A percentile compares a stretch with the other conserved stretches of the same genome.
Evolutionary conservation across 1,140 invertebrate species (phyloP).

Genomic region (Panulirus ornatus): DNA sequence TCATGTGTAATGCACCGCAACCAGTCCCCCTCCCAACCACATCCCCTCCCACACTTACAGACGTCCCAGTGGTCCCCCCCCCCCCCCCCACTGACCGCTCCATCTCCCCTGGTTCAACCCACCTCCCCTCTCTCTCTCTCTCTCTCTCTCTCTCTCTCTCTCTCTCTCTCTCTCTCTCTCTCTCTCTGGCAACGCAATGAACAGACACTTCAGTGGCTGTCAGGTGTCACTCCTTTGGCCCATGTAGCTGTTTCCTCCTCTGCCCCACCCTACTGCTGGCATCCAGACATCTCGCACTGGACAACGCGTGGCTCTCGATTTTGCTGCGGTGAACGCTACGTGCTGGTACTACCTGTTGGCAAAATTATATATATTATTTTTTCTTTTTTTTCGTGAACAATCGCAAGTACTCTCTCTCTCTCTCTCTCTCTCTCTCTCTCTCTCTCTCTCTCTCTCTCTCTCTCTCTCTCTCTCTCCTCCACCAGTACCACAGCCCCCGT

Average conservation of each 20-base stretch:
- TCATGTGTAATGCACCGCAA: no score
- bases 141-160: constrained; percentile 1
- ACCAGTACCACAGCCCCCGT: background rate
- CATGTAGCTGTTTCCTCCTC: constrained; percentile 8
- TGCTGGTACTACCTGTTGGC: no score
- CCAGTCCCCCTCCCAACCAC: background rate
- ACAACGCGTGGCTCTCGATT: no score
- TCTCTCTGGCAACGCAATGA: no score
- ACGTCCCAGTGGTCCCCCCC: background rate
- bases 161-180: constrained; percentile 1
- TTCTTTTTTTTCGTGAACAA: no score
- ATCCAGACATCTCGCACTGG: no score
- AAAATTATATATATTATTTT: no score
- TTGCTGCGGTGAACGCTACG: no score
- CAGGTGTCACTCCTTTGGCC: no score
- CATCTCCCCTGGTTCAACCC: background rate
- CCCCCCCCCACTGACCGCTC: background rate
- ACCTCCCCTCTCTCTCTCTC: background rate
- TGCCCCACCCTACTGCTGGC: background rate
- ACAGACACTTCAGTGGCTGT: no score
- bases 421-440: constrained; percentile 20
- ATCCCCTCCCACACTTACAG: background rate
- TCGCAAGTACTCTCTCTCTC: constrained; percentile 8
- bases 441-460: background rate
- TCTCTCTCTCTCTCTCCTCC: background rate